Evolutionary conservation across 2,888 invertebrate species (phyloP).

Genomic region (Leptarthrus brevirostris): DNA sequence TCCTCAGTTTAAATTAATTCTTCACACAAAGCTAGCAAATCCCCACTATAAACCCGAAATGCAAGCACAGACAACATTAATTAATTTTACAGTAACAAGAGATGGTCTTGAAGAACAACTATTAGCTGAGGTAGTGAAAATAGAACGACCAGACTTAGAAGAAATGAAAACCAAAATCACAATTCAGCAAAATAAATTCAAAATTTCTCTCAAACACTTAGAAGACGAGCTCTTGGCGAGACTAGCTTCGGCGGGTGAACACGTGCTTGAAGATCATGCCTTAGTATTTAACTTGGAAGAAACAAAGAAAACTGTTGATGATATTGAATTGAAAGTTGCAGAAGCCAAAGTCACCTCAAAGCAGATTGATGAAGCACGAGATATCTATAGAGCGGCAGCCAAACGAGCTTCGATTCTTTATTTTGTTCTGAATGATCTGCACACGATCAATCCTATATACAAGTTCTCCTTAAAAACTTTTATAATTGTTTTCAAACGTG

Average conservation of each 20-base stretch:
- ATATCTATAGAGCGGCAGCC: slow-evolving; percentile 88
- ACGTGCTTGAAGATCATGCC: slow-evolving; percentile 90
- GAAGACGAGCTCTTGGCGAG: slow-evolving; percentile 91
- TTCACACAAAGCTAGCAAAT: slow-evolving; percentile 95
- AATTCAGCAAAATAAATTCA: slow-evolving; percentile 93
- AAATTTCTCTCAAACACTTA: slow-evolving; percentile 88
- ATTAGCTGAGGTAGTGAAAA: slow-evolving; percentile 92
- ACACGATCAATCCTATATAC: slow-evolving; percentile 94
- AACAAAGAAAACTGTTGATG: slow-evolving; percentile 92
- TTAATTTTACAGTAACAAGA: slow-evolving; percentile 95
- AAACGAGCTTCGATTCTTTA: slow-evolving; percentile 89
- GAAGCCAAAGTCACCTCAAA: slow-evolving; percentile 89
- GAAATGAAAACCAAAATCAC: slow-evolving; percentile 84
- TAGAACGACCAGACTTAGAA: slow-evolving; percentile 93
- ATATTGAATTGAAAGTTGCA: slow-evolving; percentile 86
- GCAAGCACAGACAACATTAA: slow-evolving; percentile 95
- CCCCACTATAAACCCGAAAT: slow-evolving; percentile 98
- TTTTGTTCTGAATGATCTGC: slow-evolving; percentile 91
- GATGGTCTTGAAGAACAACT: slow-evolving; percentile 97
- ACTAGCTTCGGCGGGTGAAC: slow-evolving; percentile 89
- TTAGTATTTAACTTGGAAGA: slow-evolving; percentile 92
- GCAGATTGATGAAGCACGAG: slow-evolving; percentile 92
- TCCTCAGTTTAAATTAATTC: slow-evolving; percentile 81
- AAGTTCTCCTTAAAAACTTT: slow-evolving; percentile 96
- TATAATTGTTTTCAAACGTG: slow-evolving; percentile 90